Evolutionary conservation across 1,140 invertebrate species (phyloP), one percentile per base, ranked within the genome.

Genomic region (Centruroides vittatus): DNA sequence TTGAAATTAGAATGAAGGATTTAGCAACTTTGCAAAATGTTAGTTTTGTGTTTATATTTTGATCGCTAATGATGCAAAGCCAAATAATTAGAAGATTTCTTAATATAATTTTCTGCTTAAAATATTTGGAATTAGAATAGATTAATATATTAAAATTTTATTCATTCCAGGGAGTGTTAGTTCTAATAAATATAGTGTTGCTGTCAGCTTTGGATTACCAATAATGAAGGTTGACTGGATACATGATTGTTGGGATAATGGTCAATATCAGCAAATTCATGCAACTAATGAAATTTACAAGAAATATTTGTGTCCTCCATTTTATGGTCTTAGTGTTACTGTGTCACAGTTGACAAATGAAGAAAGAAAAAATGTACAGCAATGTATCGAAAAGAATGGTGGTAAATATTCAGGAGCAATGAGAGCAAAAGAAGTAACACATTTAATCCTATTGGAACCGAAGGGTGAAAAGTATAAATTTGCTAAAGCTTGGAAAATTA

Each of bases 201-300:
- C 89, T 50, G 79, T 80, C 11, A 79, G 82, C 66, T 78, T 78
- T 60, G 80, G 80, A 3, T 81, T 88, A 65, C 81, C 84, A 47
- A 77, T 93, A 7, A 86, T 93, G 81, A 77, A 79, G n/a, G 76
- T 80, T 10, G 77, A 81, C 11, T 95, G 91, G 90, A 77, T 94
- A 3, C 71, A 83, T 58, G 80, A 80, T 6, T 82, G 91, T 3
- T 94, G 90, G 89, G 75, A 86, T 46, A 75, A 74, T 35, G 67
- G 70, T 57, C 71, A 81, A 46, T 75, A 74, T 50, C 74, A 79
- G n/a, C 79, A 80, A 64, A 70, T 88, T 2, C 73, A 75, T 54
- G 85, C 82, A 7, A 76, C 77, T 5, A 83, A 88, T 66, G 52
- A 73, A 0, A 74, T 79, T 55, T 88, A 88, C 70, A 70, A 82